phyloP scores from a whole-genome alignment of 1,140 invertebrate genomes.

The Amphibalanus amphitrite region DNA sequence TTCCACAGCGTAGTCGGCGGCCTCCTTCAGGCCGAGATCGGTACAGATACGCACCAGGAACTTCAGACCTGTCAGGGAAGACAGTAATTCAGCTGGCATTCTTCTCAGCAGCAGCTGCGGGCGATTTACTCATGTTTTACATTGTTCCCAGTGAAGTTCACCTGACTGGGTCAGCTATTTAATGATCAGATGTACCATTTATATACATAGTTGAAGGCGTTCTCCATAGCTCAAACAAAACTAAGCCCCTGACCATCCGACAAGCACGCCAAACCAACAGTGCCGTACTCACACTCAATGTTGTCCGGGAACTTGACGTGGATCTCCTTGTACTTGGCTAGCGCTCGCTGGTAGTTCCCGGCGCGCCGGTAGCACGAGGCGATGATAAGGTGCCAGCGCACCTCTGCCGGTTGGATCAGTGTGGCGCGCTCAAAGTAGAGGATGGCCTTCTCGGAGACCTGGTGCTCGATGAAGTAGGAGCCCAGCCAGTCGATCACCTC shows the following conservation, averaged over 20 bases:
- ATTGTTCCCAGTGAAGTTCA: constrained; percentile 2
- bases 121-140: too few relatives aligned
- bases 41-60: constrained; percentile 62
- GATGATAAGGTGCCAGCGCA: constrained; percentile 66
- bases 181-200: too few relatives aligned
- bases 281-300: constrained; percentile 44
- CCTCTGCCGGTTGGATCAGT: constrained; percentile 65
- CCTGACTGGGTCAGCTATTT: not conserved
- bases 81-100: constrained; percentile 6
- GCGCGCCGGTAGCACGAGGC: constrained; percentile 63
- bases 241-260: too few relatives aligned
- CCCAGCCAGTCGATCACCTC: constrained; percentile 80
- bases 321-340: constrained; percentile 56
- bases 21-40: constrained; percentile 65
- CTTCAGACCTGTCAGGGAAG: constrained; percentile 38
- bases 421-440: constrained; percentile 73
- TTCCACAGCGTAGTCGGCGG: constrained; percentile 54
- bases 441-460: constrained; percentile 60
- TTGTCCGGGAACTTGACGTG: constrained; percentile 65
- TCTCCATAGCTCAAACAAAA: too few relatives aligned
- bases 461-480: constrained; percentile 64
- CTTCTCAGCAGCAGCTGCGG: constrained; percentile 1
- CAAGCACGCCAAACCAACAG: too few relatives aligned
- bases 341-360: constrained; percentile 65
- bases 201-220: too few relatives aligned